phyloP scores from a whole-genome alignment of 2,888 invertebrate species.

The Zaprionus obscuricornis region DNA sequence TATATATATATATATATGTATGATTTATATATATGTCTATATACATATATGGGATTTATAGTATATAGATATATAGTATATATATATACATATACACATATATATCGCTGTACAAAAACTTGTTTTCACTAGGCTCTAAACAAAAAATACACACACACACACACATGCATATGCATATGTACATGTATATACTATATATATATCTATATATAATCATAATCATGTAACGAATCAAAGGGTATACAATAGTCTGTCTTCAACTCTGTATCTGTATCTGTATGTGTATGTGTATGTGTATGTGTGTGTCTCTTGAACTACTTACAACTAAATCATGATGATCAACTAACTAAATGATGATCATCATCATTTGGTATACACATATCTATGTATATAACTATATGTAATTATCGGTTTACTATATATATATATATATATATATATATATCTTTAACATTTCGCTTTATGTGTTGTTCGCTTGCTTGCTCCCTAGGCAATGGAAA shows the following conservation, averaged over 20 bases:
- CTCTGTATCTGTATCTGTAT: too few relatives aligned
- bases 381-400: conserved; percentile 14
- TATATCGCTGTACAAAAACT: conserved; percentile 48
- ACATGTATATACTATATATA: not conserved
- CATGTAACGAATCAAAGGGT: conserved; percentile 43
- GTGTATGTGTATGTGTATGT: conserved; percentile 5
- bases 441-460: conserved; percentile 38
- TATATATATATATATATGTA: conserved; percentile 11
- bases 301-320: conserved; percentile 38
- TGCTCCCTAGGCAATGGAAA: conserved; percentile 69
- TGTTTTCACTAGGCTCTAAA: conserved; percentile 44
- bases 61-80: conserved; percentile 13
- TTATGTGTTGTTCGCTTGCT: conserved; percentile 50
- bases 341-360: conserved; percentile 38
- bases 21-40: too few relatives aligned
- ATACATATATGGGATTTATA: too few relatives aligned
- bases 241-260: conserved; percentile 38
- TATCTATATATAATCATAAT: conserved; percentile 28
- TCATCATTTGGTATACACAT: conserved; percentile 16
- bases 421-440: conserved; percentile 18
- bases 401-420: conserved; percentile 12
- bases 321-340: conserved; percentile 39
- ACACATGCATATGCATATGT: conserved; percentile 22
- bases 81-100: conserved; percentile 9
- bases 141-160: conserved; percentile 56